phyloP scores from a whole-genome alignment of 2,797 vertebrate species.

The Spinus olivaceus region DNA sequence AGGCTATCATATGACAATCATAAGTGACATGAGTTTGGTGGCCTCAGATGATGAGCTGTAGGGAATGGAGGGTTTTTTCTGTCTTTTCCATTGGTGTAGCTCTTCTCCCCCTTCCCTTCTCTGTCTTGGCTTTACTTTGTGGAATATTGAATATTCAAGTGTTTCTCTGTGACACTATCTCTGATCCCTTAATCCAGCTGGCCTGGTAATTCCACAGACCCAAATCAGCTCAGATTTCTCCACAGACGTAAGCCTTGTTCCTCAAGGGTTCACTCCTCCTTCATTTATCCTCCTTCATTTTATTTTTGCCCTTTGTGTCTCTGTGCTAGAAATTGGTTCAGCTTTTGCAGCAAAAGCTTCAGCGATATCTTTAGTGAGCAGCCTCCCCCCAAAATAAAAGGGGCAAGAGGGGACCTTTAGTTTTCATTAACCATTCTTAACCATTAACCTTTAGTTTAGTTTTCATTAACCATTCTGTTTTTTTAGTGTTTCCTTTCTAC shows the following conservation, averaged over 20 bases:
- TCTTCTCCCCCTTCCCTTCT: background rate
- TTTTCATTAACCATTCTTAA: background rate
- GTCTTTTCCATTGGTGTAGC: background rate
- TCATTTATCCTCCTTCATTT: conserved; percentile 30
- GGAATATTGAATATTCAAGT: conserved; percentile 64
- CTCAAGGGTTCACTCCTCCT: conserved; percentile 47
- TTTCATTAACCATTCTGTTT: background rate
- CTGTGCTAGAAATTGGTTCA: conserved; percentile 57
- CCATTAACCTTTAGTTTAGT: background rate
- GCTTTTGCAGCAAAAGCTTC: conserved; percentile 44
- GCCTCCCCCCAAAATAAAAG: conserved; percentile 10
- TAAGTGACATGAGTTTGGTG: background rate
- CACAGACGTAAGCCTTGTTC: conserved; percentile 53
- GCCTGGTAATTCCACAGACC: conserved; percentile 64
- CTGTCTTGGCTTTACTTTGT: conserved; percentile 25
- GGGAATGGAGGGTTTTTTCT: background rate
- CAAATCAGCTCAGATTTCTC: conserved; percentile 66
- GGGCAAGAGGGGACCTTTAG: background rate
- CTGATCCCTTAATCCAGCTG: conserved; percentile 70
- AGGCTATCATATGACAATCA: background rate
- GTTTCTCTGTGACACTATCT: conserved; percentile 62
- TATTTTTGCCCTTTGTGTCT: conserved; percentile 50
- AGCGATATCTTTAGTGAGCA: background rate
- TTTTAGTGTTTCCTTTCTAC: background rate
- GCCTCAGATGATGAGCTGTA: background rate